Evolutionary conservation across 2,113 vertebrate genomes (phyloP).

Genomic region (Morone saxatilis): DNA sequence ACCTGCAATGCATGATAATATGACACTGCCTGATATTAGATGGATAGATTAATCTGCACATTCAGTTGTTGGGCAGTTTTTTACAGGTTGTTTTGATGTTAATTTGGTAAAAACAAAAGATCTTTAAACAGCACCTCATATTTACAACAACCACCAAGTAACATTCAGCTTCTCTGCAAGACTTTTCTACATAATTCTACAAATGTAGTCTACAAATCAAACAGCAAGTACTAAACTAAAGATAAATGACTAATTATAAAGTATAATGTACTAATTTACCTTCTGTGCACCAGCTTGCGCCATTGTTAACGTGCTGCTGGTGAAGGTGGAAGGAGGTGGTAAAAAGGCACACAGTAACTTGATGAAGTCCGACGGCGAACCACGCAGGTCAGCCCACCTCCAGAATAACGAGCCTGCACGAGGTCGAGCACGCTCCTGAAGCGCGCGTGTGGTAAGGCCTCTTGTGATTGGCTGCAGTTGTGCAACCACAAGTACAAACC

Average conservation of each 20-base stretch:
- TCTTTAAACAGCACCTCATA: background rate
- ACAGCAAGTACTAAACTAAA: background rate
- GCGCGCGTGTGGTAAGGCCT: background rate
- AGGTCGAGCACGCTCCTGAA: background rate
- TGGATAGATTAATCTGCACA: background rate
- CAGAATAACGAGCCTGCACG: background rate
- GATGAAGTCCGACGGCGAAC: background rate
- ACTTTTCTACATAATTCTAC: background rate
- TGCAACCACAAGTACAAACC: slow-evolving; percentile 4
- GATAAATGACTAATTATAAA: too few relatives aligned
- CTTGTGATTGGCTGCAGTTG: slow-evolving; percentile 44
- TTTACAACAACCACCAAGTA: background rate
- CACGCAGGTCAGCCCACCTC: background rate
- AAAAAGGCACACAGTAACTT: background rate
- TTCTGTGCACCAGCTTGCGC: slow-evolving; percentile 44
- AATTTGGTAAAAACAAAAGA: background rate
- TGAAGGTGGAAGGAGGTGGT: background rate
- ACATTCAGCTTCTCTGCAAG: background rate
- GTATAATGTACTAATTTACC: slow-evolving; percentile 42
- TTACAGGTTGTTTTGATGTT: background rate
- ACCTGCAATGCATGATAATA: background rate
- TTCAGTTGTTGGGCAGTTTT: background rate
- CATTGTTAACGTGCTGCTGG: slow-evolving; percentile 41
- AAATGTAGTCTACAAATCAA: background rate
- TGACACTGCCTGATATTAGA: background rate